Conservation (phyloP, 2,888 invertebrate genomes). For the Diabrotica balteata region DNA sequence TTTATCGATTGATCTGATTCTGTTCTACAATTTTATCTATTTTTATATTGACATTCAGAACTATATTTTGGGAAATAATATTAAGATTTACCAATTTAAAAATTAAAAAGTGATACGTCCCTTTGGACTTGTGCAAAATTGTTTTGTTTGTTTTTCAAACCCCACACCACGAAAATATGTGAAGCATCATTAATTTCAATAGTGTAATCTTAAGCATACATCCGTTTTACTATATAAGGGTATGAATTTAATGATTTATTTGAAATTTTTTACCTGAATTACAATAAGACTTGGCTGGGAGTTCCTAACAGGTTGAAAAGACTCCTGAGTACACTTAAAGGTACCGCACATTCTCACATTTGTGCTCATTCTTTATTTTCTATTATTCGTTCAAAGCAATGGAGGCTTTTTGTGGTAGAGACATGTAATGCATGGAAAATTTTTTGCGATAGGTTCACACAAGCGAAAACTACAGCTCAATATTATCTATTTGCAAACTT, state of each 20-base stretch:
- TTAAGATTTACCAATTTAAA: no score
- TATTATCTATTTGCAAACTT: no score
- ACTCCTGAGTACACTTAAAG: conserved; percentile 3
- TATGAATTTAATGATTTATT: conserved; percentile 23
- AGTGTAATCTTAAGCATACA: conserved; percentile 14
- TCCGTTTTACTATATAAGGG: conserved; percentile 15
- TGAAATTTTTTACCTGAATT: conserved; percentile 20
- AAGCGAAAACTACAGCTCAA: no score
- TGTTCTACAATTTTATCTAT: no score
- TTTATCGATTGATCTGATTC: no score
- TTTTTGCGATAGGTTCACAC: no score
- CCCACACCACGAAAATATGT: conserved; percentile 1
- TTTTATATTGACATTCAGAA: no score
- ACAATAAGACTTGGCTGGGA: conserved; percentile 6
- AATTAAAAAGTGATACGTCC: no score
- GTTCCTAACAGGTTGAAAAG: conserved; percentile 16
- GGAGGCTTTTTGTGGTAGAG: not conserved
- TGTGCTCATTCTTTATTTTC: conserved; percentile 11
- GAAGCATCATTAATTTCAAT: conserved; percentile 16
- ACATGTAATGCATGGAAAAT: no score
- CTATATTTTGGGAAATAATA: no score
- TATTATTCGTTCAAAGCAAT: not conserved
- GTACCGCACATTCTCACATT: conserved; percentile 15
- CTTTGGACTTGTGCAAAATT: no score
- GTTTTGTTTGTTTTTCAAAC: conserved; percentile 1